Percentiles rank a stretch among this genome's conserved stretches.
Conservation (phyloP, 2,888 invertebrate species). For the Meteorus cinctellus region DNA sequence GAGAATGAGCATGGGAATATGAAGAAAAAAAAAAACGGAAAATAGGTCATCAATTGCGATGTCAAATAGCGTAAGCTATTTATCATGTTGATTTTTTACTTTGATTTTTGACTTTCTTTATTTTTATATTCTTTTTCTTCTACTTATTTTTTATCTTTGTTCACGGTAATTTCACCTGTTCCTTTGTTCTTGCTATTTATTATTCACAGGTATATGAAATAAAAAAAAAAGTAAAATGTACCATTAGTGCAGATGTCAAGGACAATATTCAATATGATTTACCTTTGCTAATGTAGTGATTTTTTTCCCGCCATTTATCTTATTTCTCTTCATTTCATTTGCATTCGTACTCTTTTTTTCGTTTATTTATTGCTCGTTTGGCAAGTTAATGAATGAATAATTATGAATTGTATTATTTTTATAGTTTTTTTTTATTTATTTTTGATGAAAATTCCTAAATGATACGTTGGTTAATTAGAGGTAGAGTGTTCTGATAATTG, state of each 20-base stretch:
- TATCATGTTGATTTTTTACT: background rate
- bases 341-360: background rate
- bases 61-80: background rate
- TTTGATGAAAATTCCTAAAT: background rate
- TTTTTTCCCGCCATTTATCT: slow-evolving; percentile 38
- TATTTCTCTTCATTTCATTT: slow-evolving; percentile 29
- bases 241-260: slow-evolving; percentile 62
- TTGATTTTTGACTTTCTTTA: too few relatives aligned
- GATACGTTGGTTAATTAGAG: background rate
- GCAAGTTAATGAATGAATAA: background rate
- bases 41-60: background rate
- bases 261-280: slow-evolving; percentile 51
- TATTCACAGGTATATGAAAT: slow-evolving; percentile 31
- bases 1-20: background rate
- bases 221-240: slow-evolving; percentile 53
- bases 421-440: background rate
- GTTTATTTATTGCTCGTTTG: background rate
- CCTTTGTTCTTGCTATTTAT: slow-evolving; percentile 40
- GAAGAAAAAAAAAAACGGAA: background rate
- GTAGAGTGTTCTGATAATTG: background rate
- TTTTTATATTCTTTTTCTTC: background rate
- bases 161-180: slow-evolving; percentile 32
- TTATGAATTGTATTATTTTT: background rate
- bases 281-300: slow-evolving; percentile 29
- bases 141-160: background rate